phyloP scores from a whole-genome alignment of 2,888 invertebrate genomes.

The Caenorhabditis imperialis region DNA sequence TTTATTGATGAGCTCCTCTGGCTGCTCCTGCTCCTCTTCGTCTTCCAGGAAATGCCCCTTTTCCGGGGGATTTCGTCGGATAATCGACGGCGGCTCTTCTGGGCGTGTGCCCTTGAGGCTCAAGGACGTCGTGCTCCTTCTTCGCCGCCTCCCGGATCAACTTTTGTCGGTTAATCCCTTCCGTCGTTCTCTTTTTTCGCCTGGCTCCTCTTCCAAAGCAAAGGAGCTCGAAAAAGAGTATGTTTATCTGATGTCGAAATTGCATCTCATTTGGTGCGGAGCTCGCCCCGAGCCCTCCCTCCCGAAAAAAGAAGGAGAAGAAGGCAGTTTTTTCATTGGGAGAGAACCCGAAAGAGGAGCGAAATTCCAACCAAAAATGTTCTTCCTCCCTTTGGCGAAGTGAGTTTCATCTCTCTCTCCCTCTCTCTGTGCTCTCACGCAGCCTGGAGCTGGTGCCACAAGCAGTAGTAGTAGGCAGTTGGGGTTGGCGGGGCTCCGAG shows the following conservation, averaged over 20 bases:
- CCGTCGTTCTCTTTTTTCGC: not conserved
- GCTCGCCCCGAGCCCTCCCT: constrained; percentile 27
- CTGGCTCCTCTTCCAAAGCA: constrained; percentile 5
- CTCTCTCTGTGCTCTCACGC: constrained; percentile 15
- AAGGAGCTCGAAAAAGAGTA: not conserved
- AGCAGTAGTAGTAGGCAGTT: constrained; percentile 38
- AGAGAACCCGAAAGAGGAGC: constrained; percentile 13
- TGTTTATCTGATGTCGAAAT: constrained; percentile 47
- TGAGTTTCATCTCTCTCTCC: no score
- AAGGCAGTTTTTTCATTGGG: constrained; percentile 30
- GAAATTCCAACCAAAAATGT: constrained; percentile 51
- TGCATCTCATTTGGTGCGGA: constrained; percentile 44
- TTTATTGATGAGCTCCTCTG: constrained; percentile 36
- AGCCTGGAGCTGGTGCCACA: constrained; percentile 35
- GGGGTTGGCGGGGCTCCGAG: constrained; percentile 35
- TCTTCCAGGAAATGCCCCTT: constrained; percentile 35
- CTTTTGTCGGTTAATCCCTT: not conserved
- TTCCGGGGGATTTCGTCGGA: constrained; percentile 39
- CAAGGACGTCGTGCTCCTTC: constrained; percentile 11
- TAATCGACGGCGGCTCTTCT: constrained; percentile 36
- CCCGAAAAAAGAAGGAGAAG: constrained; percentile 10
- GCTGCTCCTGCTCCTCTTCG: constrained; percentile 2
- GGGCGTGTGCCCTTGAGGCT: constrained; percentile 30
- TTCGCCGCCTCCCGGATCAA: not conserved
- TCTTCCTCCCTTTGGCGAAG: no score